phyloP scores from a whole-genome alignment of 2,888 invertebrate genomes.

The Hypolimnas misippus region DNA sequence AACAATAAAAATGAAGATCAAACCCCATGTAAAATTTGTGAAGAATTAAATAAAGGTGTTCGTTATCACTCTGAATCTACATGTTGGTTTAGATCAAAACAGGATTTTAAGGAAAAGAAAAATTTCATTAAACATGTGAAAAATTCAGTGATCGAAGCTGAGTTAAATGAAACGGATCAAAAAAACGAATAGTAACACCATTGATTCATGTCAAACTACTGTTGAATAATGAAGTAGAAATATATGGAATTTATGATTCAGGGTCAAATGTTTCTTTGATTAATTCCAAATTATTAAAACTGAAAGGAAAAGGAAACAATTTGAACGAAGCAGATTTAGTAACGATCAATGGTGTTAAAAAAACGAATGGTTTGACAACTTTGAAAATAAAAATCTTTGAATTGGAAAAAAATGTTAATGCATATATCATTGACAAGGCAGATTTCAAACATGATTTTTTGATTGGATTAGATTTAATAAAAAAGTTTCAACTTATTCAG shows the following conservation, averaged over 20 bases:
- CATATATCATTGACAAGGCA: too few species aligned
- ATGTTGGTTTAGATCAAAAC: constrained; percentile 29
- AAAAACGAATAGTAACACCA: constrained; percentile 45
- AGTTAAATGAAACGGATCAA: constrained; percentile 37
- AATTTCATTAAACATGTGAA: constrained; percentile 27
- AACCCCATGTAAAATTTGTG: constrained; percentile 30
- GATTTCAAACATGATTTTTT: too few species aligned
- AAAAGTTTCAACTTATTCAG: too few species aligned
- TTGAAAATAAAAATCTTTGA: too few species aligned
- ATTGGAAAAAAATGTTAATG: too few species aligned
- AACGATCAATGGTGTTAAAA: too few species aligned
- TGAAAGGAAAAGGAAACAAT: background rate
- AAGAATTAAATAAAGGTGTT: constrained; percentile 22
- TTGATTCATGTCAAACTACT: constrained; percentile 46
- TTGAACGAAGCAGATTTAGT: too few species aligned
- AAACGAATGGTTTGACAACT: too few species aligned
- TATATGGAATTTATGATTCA: constrained; percentile 48
- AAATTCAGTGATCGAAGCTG: constrained; percentile 39
- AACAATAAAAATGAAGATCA: background rate
- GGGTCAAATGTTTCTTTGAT: constrained; percentile 50
- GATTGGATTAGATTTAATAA: too few species aligned
- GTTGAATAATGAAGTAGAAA: constrained; percentile 45
- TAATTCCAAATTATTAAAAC: constrained; percentile 44
- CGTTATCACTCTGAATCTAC: constrained; percentile 22
- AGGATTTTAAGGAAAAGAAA: constrained; percentile 4